These are phyloP conservation scores for Eptesicus fuscus DNA, from an alignment of 2,113 vertebrate genomes.

Conservation along the genomic window DNA sequence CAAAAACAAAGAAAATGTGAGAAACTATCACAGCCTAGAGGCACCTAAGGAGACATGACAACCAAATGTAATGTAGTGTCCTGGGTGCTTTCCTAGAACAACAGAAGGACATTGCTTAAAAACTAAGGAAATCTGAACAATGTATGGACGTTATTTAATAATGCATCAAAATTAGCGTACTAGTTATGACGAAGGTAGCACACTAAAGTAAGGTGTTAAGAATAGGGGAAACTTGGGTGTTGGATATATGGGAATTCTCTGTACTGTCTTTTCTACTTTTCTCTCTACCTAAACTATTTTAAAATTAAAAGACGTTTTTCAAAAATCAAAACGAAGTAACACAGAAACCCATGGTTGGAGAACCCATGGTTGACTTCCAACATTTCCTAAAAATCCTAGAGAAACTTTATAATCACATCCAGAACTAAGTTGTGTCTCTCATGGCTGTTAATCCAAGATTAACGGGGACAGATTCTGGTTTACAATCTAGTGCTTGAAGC, in stretches of 20 bases:
- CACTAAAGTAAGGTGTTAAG: not conserved
- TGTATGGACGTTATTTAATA: not conserved
- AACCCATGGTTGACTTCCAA: not conserved
- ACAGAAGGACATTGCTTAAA: not conserved
- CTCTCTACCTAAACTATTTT: not conserved
- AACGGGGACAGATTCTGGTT: not conserved
- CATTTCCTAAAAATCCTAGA: conserved; percentile 19
- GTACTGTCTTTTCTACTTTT: not conserved
- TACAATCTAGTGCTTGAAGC: not conserved
- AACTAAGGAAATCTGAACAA: not conserved
- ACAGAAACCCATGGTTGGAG: not conserved
- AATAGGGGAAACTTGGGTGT: not conserved
- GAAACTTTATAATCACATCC: not conserved
- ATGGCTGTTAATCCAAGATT: not conserved
- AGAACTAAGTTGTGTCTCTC: not conserved
- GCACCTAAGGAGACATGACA: not conserved
- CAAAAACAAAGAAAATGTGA: not conserved
- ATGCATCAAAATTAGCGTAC: not conserved
- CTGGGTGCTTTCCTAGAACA: not conserved
- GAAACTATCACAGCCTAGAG: not conserved
- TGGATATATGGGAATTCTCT: not conserved
- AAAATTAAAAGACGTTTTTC: not conserved
- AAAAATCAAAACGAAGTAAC: not conserved
- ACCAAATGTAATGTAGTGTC: not conserved
- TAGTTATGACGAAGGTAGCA: not conserved